Evolutionary conservation across 2,888 invertebrate genomes (phyloP).

Genomic region (Ephialtes manifestator): DNA sequence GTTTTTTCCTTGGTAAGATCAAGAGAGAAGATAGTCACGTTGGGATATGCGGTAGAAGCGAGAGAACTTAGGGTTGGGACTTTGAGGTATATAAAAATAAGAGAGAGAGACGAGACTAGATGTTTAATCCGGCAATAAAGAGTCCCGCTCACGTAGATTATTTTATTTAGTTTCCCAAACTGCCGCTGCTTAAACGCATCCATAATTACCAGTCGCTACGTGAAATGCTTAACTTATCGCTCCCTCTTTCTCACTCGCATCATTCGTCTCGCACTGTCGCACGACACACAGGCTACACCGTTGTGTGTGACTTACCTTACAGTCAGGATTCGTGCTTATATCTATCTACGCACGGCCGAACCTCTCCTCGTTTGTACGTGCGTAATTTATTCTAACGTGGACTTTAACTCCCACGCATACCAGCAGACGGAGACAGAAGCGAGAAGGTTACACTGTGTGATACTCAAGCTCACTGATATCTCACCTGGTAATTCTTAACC

Average conservation of each 20-base stretch:
- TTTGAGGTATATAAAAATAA: slow-evolving; percentile 30
- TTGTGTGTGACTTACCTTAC: slow-evolving; percentile 64
- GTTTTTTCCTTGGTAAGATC: slow-evolving; percentile 77
- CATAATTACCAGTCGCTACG: slow-evolving; percentile 85
- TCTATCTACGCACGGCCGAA: slow-evolving; percentile 71
- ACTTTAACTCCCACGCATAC: slow-evolving; percentile 83
- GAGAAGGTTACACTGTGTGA: slow-evolving; percentile 59
- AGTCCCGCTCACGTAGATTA: slow-evolving; percentile 84
- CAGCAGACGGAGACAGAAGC: slow-evolving; percentile 64
- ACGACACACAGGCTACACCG: slow-evolving; percentile 4
- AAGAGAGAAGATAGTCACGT: slow-evolving; percentile 79
- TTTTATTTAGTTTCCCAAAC: slow-evolving; percentile 85
- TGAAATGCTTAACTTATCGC: slow-evolving; percentile 84
- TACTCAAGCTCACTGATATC: not conserved
- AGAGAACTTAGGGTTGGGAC: slow-evolving; percentile 46
- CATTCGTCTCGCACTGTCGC: slow-evolving; percentile 22
- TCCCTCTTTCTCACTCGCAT: slow-evolving; percentile 34
- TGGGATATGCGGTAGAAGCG: slow-evolving; percentile 67
- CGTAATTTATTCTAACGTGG: slow-evolving; percentile 83
- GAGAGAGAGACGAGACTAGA: slow-evolving; percentile 64
- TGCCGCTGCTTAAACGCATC: slow-evolving; percentile 85
- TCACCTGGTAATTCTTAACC: slow-evolving; percentile 9
- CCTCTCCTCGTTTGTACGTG: slow-evolving; percentile 70
- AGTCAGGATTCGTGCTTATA: slow-evolving; percentile 42
- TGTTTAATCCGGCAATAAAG: slow-evolving; percentile 84